Conservation (phyloP, 2,888 invertebrate species). For the Falcaria lacertinaria region DNA sequence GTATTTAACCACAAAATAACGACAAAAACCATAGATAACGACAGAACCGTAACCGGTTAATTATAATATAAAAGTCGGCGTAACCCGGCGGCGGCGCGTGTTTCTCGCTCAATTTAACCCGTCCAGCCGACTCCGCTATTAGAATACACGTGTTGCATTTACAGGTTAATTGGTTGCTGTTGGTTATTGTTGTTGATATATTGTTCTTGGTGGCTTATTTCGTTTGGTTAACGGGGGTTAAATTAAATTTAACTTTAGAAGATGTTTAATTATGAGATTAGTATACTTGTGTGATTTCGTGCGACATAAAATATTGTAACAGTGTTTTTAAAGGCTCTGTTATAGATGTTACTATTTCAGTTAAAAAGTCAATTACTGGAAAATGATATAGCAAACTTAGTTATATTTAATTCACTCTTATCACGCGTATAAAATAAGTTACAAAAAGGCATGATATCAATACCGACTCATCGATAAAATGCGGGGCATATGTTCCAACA, state of each 20-base stretch:
- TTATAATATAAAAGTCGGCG: constrained; percentile 3
- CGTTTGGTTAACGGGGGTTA: neutral
- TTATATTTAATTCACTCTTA: neutral
- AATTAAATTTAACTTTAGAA: no score
- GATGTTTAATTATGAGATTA: no score
- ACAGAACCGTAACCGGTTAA: neutral
- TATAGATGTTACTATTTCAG: no score
- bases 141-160: neutral
- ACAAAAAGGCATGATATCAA: constrained; percentile 18
- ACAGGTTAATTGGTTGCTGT: neutral
- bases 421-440: constrained; percentile 17
- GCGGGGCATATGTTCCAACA: constrained; percentile 23
- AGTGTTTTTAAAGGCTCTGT: no score
- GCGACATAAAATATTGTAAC: no score
- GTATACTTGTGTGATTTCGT: no score
- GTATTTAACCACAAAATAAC: neutral
- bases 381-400: constrained; percentile 27
- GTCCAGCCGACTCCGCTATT: neutral
- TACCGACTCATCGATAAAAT: constrained; percentile 29
- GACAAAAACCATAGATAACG: neutral
- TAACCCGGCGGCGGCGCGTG: constrained; percentile 6
- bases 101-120: constrained; percentile 8
- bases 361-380: neutral
- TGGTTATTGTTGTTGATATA: neutral
- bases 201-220: neutral